Base-by-base conservation (phyloP, 2,888 invertebrate species). In the Scelioninae gen. 1 region DNA sequence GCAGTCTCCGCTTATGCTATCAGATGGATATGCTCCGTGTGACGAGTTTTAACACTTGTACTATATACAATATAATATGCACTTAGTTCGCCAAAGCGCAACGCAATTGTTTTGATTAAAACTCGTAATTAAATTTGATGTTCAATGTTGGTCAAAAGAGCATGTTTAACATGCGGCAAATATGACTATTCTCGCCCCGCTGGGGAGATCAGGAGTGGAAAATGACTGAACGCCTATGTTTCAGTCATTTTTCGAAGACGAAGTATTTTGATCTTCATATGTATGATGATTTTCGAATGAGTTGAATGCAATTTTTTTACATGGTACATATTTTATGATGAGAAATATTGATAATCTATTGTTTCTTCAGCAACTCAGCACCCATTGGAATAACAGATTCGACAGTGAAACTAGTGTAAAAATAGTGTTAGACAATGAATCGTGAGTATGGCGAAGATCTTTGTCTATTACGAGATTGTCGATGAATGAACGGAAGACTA, bases 41-140 rank as follows among this genome's bases (percentile, higher is more conserved):
- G 77, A 82, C 82, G 82, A 62, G 74, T 78, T 82, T 82, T 82
- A 72, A 81, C 82, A 82, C 82, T 82, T 82, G 82, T 74, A 60
- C 60, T 66, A n/a, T n/a, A n/a, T n/a, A 77, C 82, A 74, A 71
- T 71, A 51, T 74, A 77, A 76, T 63, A 53, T 63, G 60, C 55
- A 76, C 76, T 72, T 77, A 77, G 75, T 68, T 62, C 77, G 63
- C 40, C 82, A 62, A 82, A 77, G 53, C 82, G 82, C 81, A 56
- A 77, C 76, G 66, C 55, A 66, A 62, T 63, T 47, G 47, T 82
- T 77, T 82, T 82, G 66, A 82, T 82, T 77, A 68, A 66, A 38
- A 43, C 55, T 55, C 10, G 63, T 63, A 78, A 78, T 78, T 78
- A 56, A 56, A 72, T 45, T 56, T 13, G 23, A 15, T 11, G 6